phyloP scores from a whole-genome alignment of 2,113 vertebrate genomes.

The Alethe castanea region DNA sequence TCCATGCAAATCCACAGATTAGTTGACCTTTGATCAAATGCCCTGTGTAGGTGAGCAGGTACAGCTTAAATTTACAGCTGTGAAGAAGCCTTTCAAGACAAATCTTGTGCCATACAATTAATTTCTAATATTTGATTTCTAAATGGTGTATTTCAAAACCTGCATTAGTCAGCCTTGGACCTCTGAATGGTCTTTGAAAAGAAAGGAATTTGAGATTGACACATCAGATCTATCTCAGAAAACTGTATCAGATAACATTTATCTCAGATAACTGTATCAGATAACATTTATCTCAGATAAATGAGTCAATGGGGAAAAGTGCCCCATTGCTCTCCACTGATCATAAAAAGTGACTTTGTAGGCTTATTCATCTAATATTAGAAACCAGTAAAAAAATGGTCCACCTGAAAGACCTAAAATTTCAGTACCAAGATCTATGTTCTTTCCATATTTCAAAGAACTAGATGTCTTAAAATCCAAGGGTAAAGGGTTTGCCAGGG shows the following conservation, averaged over 20 bases:
- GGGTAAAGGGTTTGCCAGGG: background rate
- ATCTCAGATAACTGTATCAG: background rate
- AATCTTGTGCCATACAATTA: background rate
- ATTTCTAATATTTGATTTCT: background rate
- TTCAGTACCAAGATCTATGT: background rate
- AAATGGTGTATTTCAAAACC: background rate
- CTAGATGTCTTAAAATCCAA: background rate
- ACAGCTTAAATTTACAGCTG: background rate
- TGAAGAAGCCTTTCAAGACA: background rate
- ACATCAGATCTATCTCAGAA: background rate
- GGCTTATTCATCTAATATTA: background rate
- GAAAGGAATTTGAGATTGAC: background rate
- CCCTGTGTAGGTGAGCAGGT: background rate
- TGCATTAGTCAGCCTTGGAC: background rate
- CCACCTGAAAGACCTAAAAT: background rate
- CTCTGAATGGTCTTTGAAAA: background rate
- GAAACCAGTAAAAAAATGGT: background rate
- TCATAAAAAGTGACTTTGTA: background rate
- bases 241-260: background rate
- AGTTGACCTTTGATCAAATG: background rate
- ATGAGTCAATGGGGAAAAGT: background rate
- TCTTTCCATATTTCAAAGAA: background rate
- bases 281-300: background rate
- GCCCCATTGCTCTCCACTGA: background rate
- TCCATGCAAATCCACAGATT: accelerated